Base-by-base conservation (phyloP, 2,797 vertebrate genomes). In the Amphiprion clarkii region DNA sequence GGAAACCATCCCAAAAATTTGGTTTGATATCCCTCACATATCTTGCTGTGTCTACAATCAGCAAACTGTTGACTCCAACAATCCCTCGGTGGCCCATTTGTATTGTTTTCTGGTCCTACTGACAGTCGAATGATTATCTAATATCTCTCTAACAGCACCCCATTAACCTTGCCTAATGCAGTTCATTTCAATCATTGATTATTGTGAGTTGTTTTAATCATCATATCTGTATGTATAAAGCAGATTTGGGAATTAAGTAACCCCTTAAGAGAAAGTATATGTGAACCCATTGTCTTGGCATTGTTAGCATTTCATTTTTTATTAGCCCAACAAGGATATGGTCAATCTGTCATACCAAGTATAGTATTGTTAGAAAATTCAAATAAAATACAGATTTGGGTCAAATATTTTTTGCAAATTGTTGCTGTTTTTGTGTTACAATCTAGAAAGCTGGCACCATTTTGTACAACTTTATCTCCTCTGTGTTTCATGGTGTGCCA, bases 111-210 rank as follows among this genome's bases (percentile, higher is more conserved):
- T 90, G 67, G 81, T 79, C 61, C 42, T 81, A 75, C 74, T 89
- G 69, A 82, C 82, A 69, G 55, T 67, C 76, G 93, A 93, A 95
- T 95, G 94, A 95, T 83, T 83, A 86, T 74, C 86, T 90, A 91
- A 93, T 91, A 93, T 92, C 84, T 88, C 69, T 5, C 52, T 58
- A 88, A 76, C 17, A 9, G 31, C 70, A 70, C 33, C 64, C 85
- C 89, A 87, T 94, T 85, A 84, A 87, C 92, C 82, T 92, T 93
- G 93, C 92, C 91, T 91, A 86, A 52, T 27, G 40, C 77, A 68
- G 61, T 87, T 90, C 82, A 95, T 87, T 67, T 54, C 46, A 74
- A 58, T 71, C 58, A 81, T 25, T 52, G 12, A 70, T 65, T 65
- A 72, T 62, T 78, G 12, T 65, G 29, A 52, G 42, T 73, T 72